Base-by-base conservation (phyloP, 2,797 vertebrate genomes). In the Cyprinella venusta region DNA sequence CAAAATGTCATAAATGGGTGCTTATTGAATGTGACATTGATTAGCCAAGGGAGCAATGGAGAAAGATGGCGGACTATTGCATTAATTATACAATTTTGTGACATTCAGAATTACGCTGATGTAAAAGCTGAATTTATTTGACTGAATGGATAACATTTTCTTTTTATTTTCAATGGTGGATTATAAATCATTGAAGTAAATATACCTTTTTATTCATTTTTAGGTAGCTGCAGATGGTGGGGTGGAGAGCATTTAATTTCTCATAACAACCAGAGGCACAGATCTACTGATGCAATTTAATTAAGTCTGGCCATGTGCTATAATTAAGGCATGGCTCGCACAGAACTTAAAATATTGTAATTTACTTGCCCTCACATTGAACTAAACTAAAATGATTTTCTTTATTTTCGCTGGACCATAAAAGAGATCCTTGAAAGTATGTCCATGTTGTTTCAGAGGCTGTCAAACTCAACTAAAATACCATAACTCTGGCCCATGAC, bases 11-110 rank as follows among this genome's bases (percentile, higher is more conserved):
- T 63, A 77, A 83, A 70, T 63, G 75, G 24, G 72, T 74, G 36
- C 72, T 86, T 83, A 84, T 84, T 84, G 82, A 84, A 86, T 72
- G 82, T 81, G 81, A 70, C 81, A 84, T 86, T 84, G 81, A 86
- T 86, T 84, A 86, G 74, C 75, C 77, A 61, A 75, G 52, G 81
- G 75, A 75, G 70, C 80, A 36, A 74, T 76, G 26, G 64, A 59
- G 26, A 83, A 79, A 81, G 48, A 81, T 36, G 63, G 75, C 18
- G 52, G 74, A 77, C 79, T 48, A 42, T 80, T 76, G 83, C 30
- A 80, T 71, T 80, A 80, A 80, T 77, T 76, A 69, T 76, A 68
- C 13, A 69, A 76, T 76, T 79, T 86, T 65, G 83, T 85, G 78
- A 85, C 77, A 84, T 80, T 85, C 64, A 85, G 19, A 77, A 77